Base-by-base conservation (phyloP, 1,140 invertebrate genomes). In the Metaphire vulgaris region DNA sequence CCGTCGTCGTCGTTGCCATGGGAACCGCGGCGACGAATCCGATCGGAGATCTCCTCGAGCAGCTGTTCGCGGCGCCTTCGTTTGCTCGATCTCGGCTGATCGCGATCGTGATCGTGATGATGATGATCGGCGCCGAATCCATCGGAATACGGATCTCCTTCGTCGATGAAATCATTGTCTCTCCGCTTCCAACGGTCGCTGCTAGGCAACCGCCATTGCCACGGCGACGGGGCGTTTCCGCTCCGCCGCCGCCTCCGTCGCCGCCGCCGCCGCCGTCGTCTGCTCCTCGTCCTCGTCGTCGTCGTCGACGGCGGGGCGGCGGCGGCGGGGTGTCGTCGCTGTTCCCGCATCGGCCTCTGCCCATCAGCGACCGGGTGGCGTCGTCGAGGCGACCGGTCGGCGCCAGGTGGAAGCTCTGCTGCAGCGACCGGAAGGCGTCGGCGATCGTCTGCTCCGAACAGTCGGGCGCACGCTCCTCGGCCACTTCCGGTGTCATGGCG, bases 271-370 rank as follows among this genome's bases (percentile, higher is more conserved):
- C 41, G 41, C 41, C 21, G 41, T 12, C 41, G 1, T 26, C 1
- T 31, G 16, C 68, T 30, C 69, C 26, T 28, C 2, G 29, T 68
- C 29, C 29, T 16, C 67, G 21, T 34, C 72, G 32, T 12, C 26
- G 6, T n/a, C 21, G 28, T 2, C 2, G 2, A 34, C 72, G 2
- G 31, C 1, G 26, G 28, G 33, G 15, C 33, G n/a, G 41, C 26
- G 72, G 33, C 64, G 21, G 32, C 21, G 41, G 16, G 12, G 32
- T 12, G 41, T 12, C 6, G 76, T 87, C 86, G 21, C 81, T 82
- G 77, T 87, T 86, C 1, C 86, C 86, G 76, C 86, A 87, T 1
- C 86, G 75, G 1, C 84, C 83, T 26, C 81, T 83, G 74, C 84
- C 85, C 85, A 87, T 85, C 1, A 85, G 74, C 31, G 76, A 74